Conservation (phyloP, 2,113 vertebrate genomes). For the Nothocercus nigrocapillus region DNA sequence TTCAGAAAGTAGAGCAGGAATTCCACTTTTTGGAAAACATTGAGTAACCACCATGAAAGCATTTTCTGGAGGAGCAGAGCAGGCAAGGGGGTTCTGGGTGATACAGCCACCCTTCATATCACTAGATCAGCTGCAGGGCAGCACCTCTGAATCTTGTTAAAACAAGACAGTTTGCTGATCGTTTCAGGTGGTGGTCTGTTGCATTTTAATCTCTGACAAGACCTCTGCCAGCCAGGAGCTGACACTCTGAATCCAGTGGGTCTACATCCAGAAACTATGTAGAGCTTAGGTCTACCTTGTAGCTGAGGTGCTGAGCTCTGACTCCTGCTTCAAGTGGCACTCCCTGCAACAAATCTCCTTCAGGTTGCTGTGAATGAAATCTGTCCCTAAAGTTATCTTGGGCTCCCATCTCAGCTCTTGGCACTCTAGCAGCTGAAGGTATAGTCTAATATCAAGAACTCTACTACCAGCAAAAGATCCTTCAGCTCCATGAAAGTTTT, state of each 20-base stretch:
- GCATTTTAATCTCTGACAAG: constrained; percentile 6
- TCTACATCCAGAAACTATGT: neutral
- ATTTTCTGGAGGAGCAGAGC: neutral
- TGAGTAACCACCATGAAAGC: neutral
- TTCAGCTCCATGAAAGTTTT: neutral
- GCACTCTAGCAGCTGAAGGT: neutral
- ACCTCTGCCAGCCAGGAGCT: neutral
- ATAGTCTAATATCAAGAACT: neutral
- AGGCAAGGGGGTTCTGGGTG: neutral
- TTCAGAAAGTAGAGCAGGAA: neutral
- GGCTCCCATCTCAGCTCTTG: neutral
- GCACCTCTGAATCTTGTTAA: neutral
- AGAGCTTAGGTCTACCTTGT: neutral
- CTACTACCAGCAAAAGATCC: neutral
- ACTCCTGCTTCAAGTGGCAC: neutral
- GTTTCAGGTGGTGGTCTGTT: neutral
- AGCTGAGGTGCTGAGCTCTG: neutral
- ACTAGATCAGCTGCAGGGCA: neutral
- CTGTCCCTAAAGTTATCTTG: neutral
- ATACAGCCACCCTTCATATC: constrained; percentile 4
- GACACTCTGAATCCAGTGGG: neutral
- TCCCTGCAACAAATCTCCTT: neutral
- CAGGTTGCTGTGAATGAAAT: neutral
- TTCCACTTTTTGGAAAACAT: neutral
- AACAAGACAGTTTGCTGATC: neutral